Conservation (phyloP, 2,888 invertebrate genomes). For the Heteromyza rotundicornis region DNA sequence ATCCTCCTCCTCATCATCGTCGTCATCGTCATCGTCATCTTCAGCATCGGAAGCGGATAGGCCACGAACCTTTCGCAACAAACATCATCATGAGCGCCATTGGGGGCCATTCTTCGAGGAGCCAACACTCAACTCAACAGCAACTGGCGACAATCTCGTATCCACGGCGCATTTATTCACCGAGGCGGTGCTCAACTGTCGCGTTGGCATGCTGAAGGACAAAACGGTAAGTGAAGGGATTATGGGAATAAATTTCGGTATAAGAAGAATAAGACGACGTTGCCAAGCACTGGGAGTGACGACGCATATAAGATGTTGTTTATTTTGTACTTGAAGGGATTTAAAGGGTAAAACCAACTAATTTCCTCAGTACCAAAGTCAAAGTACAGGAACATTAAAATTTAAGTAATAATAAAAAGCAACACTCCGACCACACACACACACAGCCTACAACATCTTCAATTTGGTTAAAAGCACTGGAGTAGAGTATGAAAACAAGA, state of each 20-base stretch:
- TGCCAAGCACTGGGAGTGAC: no score
- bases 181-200: slow-evolving; percentile 71
- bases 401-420: no score
- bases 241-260: not conserved
- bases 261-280: slow-evolving; percentile 19
- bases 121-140: slow-evolving; percentile 62
- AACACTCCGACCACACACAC: not conserved
- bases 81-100: slow-evolving; percentile 73
- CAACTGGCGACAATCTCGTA: slow-evolving; percentile 66
- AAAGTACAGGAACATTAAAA: not conserved
- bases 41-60: slow-evolving; percentile 40
- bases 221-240: slow-evolving; percentile 69
- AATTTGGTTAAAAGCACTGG: slow-evolving; percentile 32
- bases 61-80: slow-evolving; percentile 57
- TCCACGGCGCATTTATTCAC: slow-evolving; percentile 71
- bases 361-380: not conserved
- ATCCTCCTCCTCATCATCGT: no score
- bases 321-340: not conserved
- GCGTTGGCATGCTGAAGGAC: slow-evolving; percentile 74
- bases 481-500: no score
- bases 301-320: not conserved
- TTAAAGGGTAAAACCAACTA: not conserved
- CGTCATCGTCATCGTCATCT: slow-evolving; percentile 18
- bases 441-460: slow-evolving; percentile 7
- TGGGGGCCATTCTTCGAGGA: slow-evolving; percentile 77